Evolutionary conservation across 2,888 invertebrate genomes (phyloP).

Genomic region (Dorcus hopei): DNA sequence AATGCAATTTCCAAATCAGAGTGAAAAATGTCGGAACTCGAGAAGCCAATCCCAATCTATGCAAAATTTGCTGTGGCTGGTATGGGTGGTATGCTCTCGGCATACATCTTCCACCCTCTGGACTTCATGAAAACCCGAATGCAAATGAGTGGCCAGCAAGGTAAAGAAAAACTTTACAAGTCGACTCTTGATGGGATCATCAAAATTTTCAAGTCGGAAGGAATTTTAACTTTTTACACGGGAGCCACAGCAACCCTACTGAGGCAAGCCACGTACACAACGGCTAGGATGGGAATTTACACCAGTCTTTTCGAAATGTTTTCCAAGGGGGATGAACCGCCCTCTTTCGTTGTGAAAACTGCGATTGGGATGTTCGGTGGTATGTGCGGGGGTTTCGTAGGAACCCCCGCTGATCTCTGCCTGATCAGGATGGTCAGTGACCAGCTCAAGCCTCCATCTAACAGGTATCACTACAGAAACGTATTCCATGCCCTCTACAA

Average conservation of each 20-base stretch:
- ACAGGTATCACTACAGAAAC: constrained; percentile 89
- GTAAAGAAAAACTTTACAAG: constrained; percentile 1
- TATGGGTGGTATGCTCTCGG: neutral
- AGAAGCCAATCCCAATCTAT: neutral
- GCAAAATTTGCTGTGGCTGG: constrained; percentile 2
- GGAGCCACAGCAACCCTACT: constrained; percentile 91
- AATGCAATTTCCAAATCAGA: neutral
- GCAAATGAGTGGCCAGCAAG: constrained; percentile 1
- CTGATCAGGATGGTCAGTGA: constrained; percentile 98
- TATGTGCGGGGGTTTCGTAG: constrained; percentile 79
- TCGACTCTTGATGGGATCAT: neutral
- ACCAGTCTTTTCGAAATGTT: constrained; percentile 77
- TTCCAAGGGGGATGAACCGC: constrained; percentile 63
- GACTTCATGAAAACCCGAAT: constrained; percentile 4
- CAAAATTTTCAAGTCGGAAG: constrained; percentile 42
- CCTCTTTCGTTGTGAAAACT: constrained; percentile 79
- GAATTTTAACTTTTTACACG: constrained; percentile 79
- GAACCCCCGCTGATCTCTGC: constrained; percentile 93
- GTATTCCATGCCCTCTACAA: constrained; percentile 85
- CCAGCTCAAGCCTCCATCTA: constrained; percentile 83
- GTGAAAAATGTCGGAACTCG: neutral
- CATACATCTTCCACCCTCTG: neutral
- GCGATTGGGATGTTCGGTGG: constrained; percentile 88
- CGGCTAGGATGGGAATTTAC: constrained; percentile 91
- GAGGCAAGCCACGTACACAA: constrained; percentile 97